Evolutionary conservation across 2,888 invertebrate species (phyloP).

Genomic region (Phaonia tiefii): DNA sequence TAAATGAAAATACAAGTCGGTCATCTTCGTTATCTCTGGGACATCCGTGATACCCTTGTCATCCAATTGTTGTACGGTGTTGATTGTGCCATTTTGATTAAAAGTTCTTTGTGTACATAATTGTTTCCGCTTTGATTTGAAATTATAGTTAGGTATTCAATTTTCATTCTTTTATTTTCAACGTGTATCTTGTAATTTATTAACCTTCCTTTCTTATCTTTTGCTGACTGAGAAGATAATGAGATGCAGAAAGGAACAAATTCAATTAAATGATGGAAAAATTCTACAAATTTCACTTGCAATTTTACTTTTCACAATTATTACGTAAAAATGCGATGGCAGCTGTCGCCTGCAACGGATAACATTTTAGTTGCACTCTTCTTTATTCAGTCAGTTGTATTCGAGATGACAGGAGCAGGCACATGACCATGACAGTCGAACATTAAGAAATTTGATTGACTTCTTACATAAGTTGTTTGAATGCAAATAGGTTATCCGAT

Average conservation of each 20-base stretch:
- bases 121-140: constrained; percentile 57
- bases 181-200: constrained; percentile 60
- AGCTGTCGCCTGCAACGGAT: constrained; percentile 57
- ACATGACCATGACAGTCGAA: background rate
- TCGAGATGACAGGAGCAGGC: background rate
- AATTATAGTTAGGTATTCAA: constrained; percentile 49
- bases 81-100: constrained; percentile 23
- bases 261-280: constrained; percentile 62
- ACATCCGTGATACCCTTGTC: constrained; percentile 11
- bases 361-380: constrained; percentile 21
- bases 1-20: constrained; percentile 32
- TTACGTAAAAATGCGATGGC: constrained; percentile 40
- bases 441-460: no score
- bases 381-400: background rate
- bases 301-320: constrained; percentile 56
- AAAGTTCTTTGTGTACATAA: constrained; percentile 6
- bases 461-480: no score
- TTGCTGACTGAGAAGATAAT: constrained; percentile 59
- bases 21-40: constrained; percentile 37
- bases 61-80: constrained; percentile 15
- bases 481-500: no score
- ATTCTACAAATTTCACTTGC: constrained; percentile 52
- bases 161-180: constrained; percentile 31
- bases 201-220: constrained; percentile 38
- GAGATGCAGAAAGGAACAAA: constrained; percentile 48